Base-by-base conservation (phyloP, 2,888 invertebrate species). In the Andrena minutula region DNA sequence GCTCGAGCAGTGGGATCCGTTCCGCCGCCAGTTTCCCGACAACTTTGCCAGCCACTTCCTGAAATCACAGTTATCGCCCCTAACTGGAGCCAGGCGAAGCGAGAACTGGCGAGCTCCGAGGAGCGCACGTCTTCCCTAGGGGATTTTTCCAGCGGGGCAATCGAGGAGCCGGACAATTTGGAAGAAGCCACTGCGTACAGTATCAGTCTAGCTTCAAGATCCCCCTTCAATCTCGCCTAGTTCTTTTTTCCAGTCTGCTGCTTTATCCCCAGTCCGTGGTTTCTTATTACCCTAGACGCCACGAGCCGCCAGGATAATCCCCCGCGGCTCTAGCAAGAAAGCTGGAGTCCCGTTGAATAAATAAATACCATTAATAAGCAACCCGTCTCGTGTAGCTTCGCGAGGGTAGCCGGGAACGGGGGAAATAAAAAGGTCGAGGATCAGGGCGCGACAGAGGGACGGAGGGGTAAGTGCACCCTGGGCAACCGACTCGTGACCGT, bases 21-120 rank as follows among this genome's bases (percentile, higher is more conserved):
- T 77, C 66, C 49, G 47, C 49, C 28, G 49, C 32, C 80, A 72
- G 79, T 66, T 73, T 70, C 77, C 30, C 70, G 75, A 64, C 66
- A 86, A 85, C 75, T 81, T 83, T 47, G 56, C 71, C 71, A 41
- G 63, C 75, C 79, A 79, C 70, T 86, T 84, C 68, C 76, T 60
- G 49, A 28, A 77, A 83, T 83, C 85, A 75, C 77, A 56, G 71
- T 80, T 82, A 84, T 84, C 81, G 74, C 51, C 75, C 61, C 63
- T 66, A 73, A 85, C 65, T 51, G 72, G 23, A 66, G 77, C 63
- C 78, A 56, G 28, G 8, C 20, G 30, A 41, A 41, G 58, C 47
- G 58, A 56, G 79, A 75, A 73, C 47, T 60, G 41, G 4, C 16
- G 7, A 23, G 3, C 47, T 49, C 28, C 4, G 20, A 20, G 56